Percentiles rank a stretch among this genome's conserved stretches.
Conservation (phyloP, 2,797 vertebrate genomes). For the Dicrostonyx torquatus region DNA sequence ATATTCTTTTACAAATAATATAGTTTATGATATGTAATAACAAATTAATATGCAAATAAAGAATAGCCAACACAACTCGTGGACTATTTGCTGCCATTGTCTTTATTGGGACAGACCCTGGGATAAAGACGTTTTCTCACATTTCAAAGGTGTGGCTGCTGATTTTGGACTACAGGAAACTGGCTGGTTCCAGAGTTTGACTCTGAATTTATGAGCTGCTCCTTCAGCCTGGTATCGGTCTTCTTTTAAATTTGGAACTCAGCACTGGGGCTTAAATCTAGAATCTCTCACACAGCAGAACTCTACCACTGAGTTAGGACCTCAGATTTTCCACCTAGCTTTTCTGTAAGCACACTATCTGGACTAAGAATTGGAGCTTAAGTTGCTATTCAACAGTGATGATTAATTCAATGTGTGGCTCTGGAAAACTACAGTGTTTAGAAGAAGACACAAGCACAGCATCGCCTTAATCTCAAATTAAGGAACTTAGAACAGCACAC, state of each 20-base stretch:
- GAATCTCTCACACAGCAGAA: not conserved
- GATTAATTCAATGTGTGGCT: not conserved
- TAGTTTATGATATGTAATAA: not conserved
- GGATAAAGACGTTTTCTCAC: not conserved
- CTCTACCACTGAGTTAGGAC: not conserved
- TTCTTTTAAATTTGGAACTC: not conserved
- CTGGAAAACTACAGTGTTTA: not conserved
- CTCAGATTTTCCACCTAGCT: not conserved
- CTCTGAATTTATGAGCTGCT: not conserved
- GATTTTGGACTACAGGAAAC: not conserved
- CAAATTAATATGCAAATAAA: not conserved
- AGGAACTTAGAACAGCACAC: not conserved
- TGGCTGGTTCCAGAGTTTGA: not conserved
- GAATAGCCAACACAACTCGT: not conserved
- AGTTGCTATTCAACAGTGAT: not conserved
- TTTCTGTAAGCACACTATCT: not conserved
- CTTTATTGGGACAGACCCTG: not conserved
- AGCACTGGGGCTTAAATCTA: not conserved
- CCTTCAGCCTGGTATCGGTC: not conserved
- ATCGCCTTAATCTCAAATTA: not conserved
- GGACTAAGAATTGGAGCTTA: not conserved
- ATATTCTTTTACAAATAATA: not conserved
- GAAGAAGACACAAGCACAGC: not conserved
- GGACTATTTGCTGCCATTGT: not conserved
- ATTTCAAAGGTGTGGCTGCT: not conserved